These are phyloP conservation scores for Tigriopus japonicus DNA, from an alignment of 1,140 invertebrate species.

Conservation along the genomic window DNA sequence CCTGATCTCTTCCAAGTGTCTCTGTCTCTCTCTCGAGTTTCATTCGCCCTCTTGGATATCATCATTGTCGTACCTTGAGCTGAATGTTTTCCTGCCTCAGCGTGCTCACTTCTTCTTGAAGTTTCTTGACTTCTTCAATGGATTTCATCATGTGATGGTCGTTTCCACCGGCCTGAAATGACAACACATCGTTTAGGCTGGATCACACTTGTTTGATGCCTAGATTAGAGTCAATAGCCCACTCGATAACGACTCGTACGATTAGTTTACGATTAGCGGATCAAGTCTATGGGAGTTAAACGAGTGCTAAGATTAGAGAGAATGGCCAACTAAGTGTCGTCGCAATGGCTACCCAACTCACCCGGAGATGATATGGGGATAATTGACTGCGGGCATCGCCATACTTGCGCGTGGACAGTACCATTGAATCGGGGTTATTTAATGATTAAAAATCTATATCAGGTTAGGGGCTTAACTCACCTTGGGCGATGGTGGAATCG, in stretches of 20 bases:
- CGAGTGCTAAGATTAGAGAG: neutral
- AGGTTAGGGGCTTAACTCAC: slow-evolving; percentile 22
- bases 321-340: slow-evolving; percentile 17
- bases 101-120: slow-evolving; percentile 50
- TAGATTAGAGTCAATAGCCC: neutral
- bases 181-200: too few relatives aligned
- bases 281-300: slow-evolving; percentile 11
- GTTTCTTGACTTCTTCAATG: slow-evolving; percentile 45
- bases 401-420: too few relatives aligned
- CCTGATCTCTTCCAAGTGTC: too few relatives aligned
- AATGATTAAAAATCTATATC: too few relatives aligned
- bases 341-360: too few relatives aligned
- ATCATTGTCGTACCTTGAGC: slow-evolving; percentile 47
- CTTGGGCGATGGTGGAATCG: slow-evolving; percentile 11
- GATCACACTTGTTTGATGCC: neutral
- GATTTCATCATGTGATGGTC: slow-evolving; percentile 42
- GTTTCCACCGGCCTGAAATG: slow-evolving; percentile 8
- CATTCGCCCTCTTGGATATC: slow-evolving; percentile 5
- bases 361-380: too few relatives aligned
- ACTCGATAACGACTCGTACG: neutral
- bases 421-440: too few relatives aligned
- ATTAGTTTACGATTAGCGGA: neutral
- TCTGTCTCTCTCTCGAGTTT: too few relatives aligned
- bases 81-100: slow-evolving; percentile 57
- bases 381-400: neutral